Base-by-base conservation (phyloP, 1,140 invertebrate species). In the Temnothorax curvispinosus region DNA sequence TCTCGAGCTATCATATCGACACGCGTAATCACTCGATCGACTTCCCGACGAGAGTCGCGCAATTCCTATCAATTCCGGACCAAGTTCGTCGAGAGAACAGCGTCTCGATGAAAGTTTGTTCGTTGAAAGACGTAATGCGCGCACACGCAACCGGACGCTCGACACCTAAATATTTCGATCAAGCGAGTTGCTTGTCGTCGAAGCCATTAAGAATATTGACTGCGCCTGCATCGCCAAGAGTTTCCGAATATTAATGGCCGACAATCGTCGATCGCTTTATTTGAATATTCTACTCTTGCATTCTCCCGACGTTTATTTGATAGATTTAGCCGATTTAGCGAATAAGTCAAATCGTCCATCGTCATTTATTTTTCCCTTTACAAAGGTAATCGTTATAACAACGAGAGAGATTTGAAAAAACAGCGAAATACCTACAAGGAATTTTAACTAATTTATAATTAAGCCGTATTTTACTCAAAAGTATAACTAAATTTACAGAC, bases 21-120 rank as follows among this genome's bases (percentile, higher is more conserved):
- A 47, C 69, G 69, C 54, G 18, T 72, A 82, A 71, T 82, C 38
- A 2, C 27, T 82, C 52, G 21, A 44, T 47, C 41, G 56, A 9
- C 21, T 44, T 52, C 8, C 64, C n/a, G 27, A 56, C 32, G 38
- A 82, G 3, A 82, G 3, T 60, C 67, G 67, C 41, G 13, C 54
- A 35, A 75, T 75, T 75, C 9, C 56, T 62, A 21, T 50, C 54
- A 67, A 82, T 32, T 41, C 32, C 7, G 13, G 3, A 38, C 52
- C 18, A 58, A 58, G 52, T 60, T 74, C 8, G 74, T 81, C 50
- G 58, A 65, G 85, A 92, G 89, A 91, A 89, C 86, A 82, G 78
- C 80, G 74, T 77, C 60, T 86, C 54, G 78, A 77, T 88, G 50
- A 71, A 89, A 89, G 64, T 74, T 27, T 54, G 13, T 8, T 50